These are phyloP conservation scores for Thunnus albacares DNA, from an alignment of 2,797 vertebrate genomes.

Conservation along the genomic window DNA sequence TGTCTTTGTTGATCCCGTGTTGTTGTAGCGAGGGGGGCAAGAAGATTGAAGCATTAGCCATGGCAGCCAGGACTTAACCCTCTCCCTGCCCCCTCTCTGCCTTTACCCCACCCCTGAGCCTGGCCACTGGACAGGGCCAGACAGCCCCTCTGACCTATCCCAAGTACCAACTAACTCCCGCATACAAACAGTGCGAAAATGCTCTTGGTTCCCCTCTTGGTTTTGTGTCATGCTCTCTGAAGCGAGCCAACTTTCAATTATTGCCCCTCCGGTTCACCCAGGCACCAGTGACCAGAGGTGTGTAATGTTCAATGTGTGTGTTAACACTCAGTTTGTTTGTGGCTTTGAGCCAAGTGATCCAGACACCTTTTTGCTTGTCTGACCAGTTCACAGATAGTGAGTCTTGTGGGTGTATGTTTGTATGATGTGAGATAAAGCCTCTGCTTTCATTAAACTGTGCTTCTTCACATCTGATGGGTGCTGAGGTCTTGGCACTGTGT, in stretches of 20 bases:
- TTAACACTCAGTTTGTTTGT: conserved; percentile 82
- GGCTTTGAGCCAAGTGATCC: conserved; percentile 84
- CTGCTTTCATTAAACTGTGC: conserved; percentile 54
- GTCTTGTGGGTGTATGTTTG: conserved; percentile 62
- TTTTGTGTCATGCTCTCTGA: conserved; percentile 86
- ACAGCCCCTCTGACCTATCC: conserved; percentile 72
- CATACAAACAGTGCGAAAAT: conserved; percentile 71
- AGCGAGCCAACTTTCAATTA: conserved; percentile 90
- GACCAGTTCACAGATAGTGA: conserved; percentile 80
- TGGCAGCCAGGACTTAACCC: conserved; percentile 89
- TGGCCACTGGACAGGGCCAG: conserved; percentile 60
- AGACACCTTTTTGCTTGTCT: conserved; percentile 76
- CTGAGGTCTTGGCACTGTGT: conserved; percentile 53
- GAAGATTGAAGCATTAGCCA: conserved; percentile 89
- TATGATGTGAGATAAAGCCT: conserved; percentile 71
- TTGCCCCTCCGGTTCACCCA: conserved; percentile 80
- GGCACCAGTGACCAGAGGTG: conserved; percentile 77
- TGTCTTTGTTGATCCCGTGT: conserved; percentile 90
- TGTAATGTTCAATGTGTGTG: conserved; percentile 73
- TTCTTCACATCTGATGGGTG: conserved; percentile 44
- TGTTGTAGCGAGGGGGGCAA: conserved; percentile 86
- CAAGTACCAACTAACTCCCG: conserved; percentile 62
- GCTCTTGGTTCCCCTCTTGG: conserved; percentile 77
- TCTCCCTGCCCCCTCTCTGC: conserved; percentile 64
- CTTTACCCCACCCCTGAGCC: conserved; percentile 58